phyloP scores from a whole-genome alignment of 2,888 invertebrate species.

The Drosophila subquinaria region DNA sequence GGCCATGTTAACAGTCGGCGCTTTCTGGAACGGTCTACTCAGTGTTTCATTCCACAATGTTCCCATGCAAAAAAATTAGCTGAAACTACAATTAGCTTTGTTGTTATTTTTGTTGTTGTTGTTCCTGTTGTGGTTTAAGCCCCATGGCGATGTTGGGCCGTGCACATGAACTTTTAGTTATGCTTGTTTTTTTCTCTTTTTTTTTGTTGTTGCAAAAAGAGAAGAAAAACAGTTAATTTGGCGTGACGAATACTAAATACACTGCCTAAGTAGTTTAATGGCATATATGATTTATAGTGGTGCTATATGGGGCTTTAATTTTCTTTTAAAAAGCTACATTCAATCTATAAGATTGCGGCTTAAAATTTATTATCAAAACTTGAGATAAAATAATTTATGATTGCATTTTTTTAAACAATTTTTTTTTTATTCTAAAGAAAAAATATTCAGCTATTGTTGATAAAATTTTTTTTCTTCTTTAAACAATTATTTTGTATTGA shows the following conservation, averaged over 20 bases:
- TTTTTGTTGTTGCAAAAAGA: constrained; percentile 26
- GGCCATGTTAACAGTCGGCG: background rate
- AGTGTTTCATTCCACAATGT: constrained; percentile 59
- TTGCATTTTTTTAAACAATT: no score
- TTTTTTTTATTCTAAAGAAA: no score
- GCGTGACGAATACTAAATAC: constrained; percentile 36
- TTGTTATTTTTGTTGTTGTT: constrained; percentile 33
- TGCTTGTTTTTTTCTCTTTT: constrained; percentile 21
- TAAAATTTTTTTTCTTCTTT: no score
- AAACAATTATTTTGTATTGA: no score
- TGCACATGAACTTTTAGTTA: constrained; percentile 71
- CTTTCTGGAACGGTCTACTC: background rate
- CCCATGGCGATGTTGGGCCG: constrained; percentile 42
- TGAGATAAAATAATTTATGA: no score
- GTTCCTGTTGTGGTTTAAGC: constrained; percentile 28
- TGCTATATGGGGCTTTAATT: background rate
- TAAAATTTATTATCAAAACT: no score
- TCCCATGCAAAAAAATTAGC: constrained; percentile 39
- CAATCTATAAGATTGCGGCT: no score
- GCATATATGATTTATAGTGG: background rate
- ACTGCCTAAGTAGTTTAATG: constrained; percentile 1
- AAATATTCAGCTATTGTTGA: no score
- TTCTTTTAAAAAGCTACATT: no score
- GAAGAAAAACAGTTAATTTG: constrained; percentile 6
- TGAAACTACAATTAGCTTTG: constrained; percentile 35